Evolutionary conservation across 2,888 invertebrate genomes (phyloP).

Genomic region (Lapara coniferarum): DNA sequence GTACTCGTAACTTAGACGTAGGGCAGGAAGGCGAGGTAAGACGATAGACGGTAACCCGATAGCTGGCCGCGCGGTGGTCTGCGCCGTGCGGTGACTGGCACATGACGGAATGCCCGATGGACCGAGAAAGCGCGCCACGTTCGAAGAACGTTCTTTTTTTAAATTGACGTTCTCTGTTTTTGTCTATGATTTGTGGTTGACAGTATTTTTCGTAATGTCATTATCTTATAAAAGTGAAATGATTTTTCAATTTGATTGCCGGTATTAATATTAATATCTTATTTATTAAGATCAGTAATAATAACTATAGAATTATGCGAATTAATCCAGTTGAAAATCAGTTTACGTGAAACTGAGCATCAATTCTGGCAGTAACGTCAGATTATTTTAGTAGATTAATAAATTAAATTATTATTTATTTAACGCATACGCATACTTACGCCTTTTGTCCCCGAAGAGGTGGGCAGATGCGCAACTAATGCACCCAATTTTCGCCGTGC

Average conservation of each 20-base stretch:
- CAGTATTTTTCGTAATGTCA: conserved; percentile 33
- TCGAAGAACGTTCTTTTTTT: conserved; percentile 61
- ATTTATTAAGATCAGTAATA: too few species aligned
- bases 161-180: conserved; percentile 38
- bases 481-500: too few species aligned
- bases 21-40: conserved; percentile 79
- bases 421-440: too few species aligned
- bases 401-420: too few species aligned
- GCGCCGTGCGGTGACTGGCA: conserved; percentile 73
- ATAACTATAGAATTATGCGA: too few species aligned
- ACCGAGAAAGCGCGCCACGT: conserved; percentile 81
- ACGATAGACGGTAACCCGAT: conserved; percentile 80
- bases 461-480: too few species aligned
- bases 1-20: conserved; percentile 80
- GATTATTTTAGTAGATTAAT: too few species aligned
- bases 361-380: too few species aligned
- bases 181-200: conserved; percentile 54
- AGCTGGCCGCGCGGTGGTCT: conserved; percentile 75
- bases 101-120: conserved; percentile 81
- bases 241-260: conserved; percentile 26
- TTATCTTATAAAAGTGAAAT: conserved; percentile 3
- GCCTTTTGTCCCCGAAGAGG: too few species aligned
- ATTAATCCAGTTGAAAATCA: too few species aligned
- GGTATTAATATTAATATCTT: conserved; percentile 26
- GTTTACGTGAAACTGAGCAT: too few species aligned